phyloP scores from a whole-genome alignment of 2,888 invertebrate genomes.

The Cremastinae sp. region DNA sequence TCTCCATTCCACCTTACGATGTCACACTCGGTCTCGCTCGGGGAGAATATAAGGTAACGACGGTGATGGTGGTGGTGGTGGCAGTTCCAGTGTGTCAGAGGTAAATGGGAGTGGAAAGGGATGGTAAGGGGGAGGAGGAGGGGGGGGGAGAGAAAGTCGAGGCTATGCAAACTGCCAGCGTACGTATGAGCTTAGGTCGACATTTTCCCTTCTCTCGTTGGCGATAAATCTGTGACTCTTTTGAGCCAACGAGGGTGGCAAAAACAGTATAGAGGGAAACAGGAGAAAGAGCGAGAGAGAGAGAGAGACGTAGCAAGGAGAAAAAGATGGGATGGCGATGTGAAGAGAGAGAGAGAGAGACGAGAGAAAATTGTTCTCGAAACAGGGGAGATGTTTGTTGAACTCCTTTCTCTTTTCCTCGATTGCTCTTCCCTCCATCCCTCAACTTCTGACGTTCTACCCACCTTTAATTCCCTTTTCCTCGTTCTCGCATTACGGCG shows the following conservation, averaged over 20 bases:
- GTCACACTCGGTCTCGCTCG: slow-evolving; percentile 61
- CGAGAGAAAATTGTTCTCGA: slow-evolving; percentile 12
- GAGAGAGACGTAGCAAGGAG: slow-evolving; percentile 18
- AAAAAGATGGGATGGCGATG: slow-evolving; percentile 59
- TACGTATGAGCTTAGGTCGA: slow-evolving; percentile 81
- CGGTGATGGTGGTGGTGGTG: slow-evolving; percentile 27
- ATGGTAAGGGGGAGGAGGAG: slow-evolving; percentile 57
- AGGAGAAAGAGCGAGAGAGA: slow-evolving; percentile 45
- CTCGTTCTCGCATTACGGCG: slow-evolving; percentile 75
- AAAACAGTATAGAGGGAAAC: slow-evolving; percentile 43
- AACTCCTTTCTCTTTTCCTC: slow-evolving; percentile 60
- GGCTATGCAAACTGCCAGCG: slow-evolving; percentile 78
- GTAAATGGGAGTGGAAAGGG: slow-evolving; percentile 43
- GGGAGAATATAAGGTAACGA: slow-evolving; percentile 2
- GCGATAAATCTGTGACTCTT: slow-evolving; percentile 81
- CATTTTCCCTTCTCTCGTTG: slow-evolving; percentile 79
- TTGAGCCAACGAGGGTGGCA: slow-evolving; percentile 74
- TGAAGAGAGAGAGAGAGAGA: slow-evolving; percentile 48
- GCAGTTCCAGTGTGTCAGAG: slow-evolving; percentile 28
- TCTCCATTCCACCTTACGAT: slow-evolving; percentile 47
- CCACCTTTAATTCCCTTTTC: slow-evolving; percentile 52
- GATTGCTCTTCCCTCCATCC: slow-evolving; percentile 60
- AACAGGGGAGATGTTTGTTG: slow-evolving; percentile 6
- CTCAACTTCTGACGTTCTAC: slow-evolving; percentile 49
- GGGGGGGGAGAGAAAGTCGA: slow-evolving; percentile 66